These are phyloP conservation scores for Sinohyriopsis cumingii DNA, from an alignment of 2,888 invertebrate species.

Conservation along the genomic window DNA sequence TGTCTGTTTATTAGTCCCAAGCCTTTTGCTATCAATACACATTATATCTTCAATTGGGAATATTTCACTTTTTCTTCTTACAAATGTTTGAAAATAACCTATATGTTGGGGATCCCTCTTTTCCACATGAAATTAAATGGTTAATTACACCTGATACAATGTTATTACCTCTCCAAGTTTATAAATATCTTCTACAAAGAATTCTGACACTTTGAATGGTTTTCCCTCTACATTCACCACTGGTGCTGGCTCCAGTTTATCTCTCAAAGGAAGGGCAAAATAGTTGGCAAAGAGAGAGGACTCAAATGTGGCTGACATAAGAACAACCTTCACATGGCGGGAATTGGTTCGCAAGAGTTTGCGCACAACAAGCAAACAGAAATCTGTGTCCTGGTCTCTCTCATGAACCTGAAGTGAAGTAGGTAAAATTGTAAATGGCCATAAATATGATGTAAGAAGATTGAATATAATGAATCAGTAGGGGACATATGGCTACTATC, in stretches of 20 bases:
- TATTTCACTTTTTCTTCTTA: too few relatives aligned
- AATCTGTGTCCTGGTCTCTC: constrained; percentile 92
- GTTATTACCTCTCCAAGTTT: constrained; percentile 58
- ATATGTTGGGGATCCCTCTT: too few relatives aligned
- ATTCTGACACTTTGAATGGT: constrained; percentile 65
- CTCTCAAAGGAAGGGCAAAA: constrained; percentile 74
- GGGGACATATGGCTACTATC: too few relatives aligned
- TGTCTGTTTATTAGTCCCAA: too few relatives aligned
- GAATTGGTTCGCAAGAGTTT: constrained; percentile 83
- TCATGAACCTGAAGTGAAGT: constrained; percentile 84
- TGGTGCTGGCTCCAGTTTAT: constrained; percentile 64
- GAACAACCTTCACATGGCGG: constrained; percentile 78
- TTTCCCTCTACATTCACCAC: constrained; percentile 65
- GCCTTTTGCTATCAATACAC: too few relatives aligned
- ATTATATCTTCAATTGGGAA: too few relatives aligned
- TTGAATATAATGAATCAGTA: too few relatives aligned
- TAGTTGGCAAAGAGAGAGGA: constrained; percentile 82
- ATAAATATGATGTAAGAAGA: too few relatives aligned
- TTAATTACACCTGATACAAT: too few relatives aligned
- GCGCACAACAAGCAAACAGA: constrained; percentile 86
- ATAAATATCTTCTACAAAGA: constrained; percentile 67
- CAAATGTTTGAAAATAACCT: too few relatives aligned
- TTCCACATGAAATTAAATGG: too few relatives aligned
- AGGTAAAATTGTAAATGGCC: background rate
- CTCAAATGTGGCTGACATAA: constrained; percentile 97